A percentile compares a stretch with the other conserved stretches of the same genome.
Conservation (phyloP, 2,888 invertebrate species). For the Sycophila texana region DNA sequence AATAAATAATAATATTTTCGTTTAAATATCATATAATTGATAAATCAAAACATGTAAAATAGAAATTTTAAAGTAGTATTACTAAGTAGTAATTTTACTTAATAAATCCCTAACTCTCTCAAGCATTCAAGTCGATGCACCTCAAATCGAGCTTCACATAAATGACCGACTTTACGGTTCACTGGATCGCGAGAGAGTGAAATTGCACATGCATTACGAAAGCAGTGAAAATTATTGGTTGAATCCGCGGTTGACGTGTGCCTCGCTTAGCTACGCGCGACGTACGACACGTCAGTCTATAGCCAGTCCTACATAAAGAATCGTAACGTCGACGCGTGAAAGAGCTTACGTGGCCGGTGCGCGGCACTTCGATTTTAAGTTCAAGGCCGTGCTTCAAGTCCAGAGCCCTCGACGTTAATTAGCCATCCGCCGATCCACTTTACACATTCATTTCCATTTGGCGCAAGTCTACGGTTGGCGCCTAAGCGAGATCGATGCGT, state of each 20-base stretch:
- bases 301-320: neutral
- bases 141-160: no score
- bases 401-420: constrained; percentile 46
- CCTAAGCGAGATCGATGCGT: neutral
- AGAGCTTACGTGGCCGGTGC: constrained; percentile 53
- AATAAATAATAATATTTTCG: no score
- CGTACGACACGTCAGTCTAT: constrained; percentile 29
- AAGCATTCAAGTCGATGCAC: no score
- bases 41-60: no score
- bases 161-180: no score
- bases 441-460: constrained; percentile 4
- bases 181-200: no score
- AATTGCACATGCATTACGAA: neutral
- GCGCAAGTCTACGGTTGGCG: neutral
- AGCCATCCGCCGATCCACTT: neutral
- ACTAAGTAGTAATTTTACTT: no score
- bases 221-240: neutral
- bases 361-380: constrained; percentile 48
- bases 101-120: no score
- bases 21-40: no score
- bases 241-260: constrained; percentile 28
- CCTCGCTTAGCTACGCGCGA: neutral
- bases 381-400: constrained; percentile 50
- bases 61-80: no score
- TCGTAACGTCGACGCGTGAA: neutral